These are phyloP conservation scores for Synanthedon vespiformis DNA, from an alignment of 2,888 invertebrate genomes.

Conservation along the genomic window DNA sequence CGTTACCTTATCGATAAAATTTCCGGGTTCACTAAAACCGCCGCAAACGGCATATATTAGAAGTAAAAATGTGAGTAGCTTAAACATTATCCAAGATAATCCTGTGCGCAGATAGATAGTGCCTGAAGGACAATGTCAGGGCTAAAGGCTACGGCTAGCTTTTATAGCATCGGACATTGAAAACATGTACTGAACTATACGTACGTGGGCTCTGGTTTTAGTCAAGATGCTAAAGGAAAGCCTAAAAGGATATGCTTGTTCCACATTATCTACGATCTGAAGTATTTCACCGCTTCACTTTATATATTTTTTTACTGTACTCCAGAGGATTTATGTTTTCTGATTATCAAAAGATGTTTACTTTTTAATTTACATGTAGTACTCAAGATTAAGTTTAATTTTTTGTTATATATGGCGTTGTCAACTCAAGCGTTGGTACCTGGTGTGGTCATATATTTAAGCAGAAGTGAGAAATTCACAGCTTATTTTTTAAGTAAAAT, in stretches of 20 bases:
- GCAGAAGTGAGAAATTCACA: too few relatives aligned
- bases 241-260: constrained; percentile 53
- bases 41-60: constrained; percentile 17
- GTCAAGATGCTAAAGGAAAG: constrained; percentile 44
- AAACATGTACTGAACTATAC: constrained; percentile 42
- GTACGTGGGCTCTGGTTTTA: constrained; percentile 60
- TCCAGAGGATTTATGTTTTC: background rate
- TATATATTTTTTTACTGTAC: background rate
- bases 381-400: too few relatives aligned
- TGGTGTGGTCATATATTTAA: too few relatives aligned
- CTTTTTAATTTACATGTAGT: background rate
- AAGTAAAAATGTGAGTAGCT: constrained; percentile 21
- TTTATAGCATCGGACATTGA: constrained; percentile 50
- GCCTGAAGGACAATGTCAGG: constrained; percentile 59
- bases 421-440: too few relatives aligned
- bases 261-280: constrained; percentile 13
- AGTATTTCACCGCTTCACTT: background rate
- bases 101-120: constrained; percentile 18
- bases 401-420: too few relatives aligned
- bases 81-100: constrained; percentile 29
- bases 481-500: too few relatives aligned
- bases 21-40: constrained; percentile 10
- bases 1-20: constrained; percentile 8
- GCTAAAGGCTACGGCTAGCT: constrained; percentile 49
- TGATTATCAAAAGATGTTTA: background rate